A percentile compares a stretch with the other conserved stretches of the same genome.
phyloP scores from a whole-genome alignment of 2,888 invertebrate genomes.

The Catocala nupta region DNA sequence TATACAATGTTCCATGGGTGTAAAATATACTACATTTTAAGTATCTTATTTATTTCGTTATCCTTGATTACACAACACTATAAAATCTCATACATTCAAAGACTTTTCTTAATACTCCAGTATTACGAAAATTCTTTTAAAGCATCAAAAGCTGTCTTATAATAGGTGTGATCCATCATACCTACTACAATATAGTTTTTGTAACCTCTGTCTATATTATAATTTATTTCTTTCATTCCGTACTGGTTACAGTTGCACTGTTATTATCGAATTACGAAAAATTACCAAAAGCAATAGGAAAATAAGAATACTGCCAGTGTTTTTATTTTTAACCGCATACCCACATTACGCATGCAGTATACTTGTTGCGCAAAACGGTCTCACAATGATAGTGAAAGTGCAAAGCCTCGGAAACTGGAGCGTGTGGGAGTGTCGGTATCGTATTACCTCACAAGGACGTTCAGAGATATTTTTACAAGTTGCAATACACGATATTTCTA shows the following conservation, averaged over 20 bases:
- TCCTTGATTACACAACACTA: no score
- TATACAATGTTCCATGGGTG: slow-evolving; percentile 22
- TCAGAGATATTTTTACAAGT: slow-evolving; percentile 59
- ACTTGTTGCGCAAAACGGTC: slow-evolving; percentile 72
- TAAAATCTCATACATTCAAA: no score
- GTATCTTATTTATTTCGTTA: slow-evolving; percentile 17
- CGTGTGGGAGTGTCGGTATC: slow-evolving; percentile 74
- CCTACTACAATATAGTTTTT: no score
- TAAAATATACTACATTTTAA: slow-evolving; percentile 44
- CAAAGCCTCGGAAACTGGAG: slow-evolving; percentile 74
- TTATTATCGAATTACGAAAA: no score
- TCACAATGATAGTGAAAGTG: slow-evolving; percentile 85
- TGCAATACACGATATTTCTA: slow-evolving; percentile 41
- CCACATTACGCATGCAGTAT: slow-evolving; percentile 54
- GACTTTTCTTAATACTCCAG: no score
- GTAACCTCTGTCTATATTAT: no score
- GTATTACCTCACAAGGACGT: slow-evolving; percentile 81
- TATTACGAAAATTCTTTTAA: no score
- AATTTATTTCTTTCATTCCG: no score
- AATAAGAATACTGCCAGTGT: not conserved
- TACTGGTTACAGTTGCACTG: no score
- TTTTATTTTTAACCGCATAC: slow-evolving; percentile 39
- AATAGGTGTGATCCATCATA: no score
- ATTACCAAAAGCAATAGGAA: not conserved
- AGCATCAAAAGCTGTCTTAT: no score